phyloP scores from a whole-genome alignment of 2,113 vertebrate species.

The Eubucco bourcierii region DNA sequence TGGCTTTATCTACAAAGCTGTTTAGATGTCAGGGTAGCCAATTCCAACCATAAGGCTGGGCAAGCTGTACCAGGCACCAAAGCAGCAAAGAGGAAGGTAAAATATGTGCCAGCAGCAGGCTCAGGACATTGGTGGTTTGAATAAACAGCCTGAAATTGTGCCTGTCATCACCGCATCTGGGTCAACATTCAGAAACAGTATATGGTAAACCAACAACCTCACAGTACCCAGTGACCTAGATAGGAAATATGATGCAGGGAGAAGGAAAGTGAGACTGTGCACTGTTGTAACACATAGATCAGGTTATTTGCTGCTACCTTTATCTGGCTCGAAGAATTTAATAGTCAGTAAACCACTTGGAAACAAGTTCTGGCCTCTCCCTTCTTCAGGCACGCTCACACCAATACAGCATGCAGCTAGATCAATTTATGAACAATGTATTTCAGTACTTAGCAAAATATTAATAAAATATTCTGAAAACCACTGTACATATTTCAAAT shows the following conservation, averaged over 20 bases:
- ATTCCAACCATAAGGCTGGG: not conserved
- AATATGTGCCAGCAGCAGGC: not conserved
- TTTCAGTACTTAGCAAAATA: not conserved
- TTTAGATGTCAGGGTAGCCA: not conserved
- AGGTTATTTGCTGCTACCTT: conserved; percentile 33
- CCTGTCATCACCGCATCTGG: not conserved
- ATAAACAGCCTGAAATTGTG: conserved; percentile 13
- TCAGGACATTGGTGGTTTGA: not conserved
- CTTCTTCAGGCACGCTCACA: not conserved
- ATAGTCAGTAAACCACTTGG: conserved; percentile 1
- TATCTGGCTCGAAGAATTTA: conserved; percentile 1
- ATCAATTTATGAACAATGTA: not conserved
- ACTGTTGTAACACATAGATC: not conserved
- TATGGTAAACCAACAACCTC: conserved; percentile 21
- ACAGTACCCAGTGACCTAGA: conserved; percentile 33
- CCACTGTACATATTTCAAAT: not conserved
- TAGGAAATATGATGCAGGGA: conserved; percentile 28
- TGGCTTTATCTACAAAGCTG: conserved; percentile 39
- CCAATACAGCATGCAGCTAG: not conserved
- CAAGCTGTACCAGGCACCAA: not conserved
- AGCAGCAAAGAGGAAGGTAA: not conserved
- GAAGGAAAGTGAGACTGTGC: not conserved
- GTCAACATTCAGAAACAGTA: conserved; percentile 21
- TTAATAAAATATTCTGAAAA: conserved; percentile 32
- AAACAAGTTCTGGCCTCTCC: conserved; percentile 26